These are phyloP conservation scores for Kryphioiulus occultus DNA, from an alignment of 2,888 invertebrate species.

Conservation along the genomic window DNA sequence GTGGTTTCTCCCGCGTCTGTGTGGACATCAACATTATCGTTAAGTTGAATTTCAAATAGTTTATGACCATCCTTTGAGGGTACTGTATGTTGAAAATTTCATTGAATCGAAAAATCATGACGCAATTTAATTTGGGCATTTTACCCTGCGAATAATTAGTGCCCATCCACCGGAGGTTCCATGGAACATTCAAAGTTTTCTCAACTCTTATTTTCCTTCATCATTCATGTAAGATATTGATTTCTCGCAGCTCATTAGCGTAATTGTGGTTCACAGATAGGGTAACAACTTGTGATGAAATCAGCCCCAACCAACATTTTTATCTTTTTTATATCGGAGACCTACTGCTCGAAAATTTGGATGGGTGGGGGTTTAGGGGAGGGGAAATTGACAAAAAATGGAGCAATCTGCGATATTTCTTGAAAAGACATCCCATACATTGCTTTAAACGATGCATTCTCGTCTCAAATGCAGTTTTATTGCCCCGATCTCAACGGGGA, in stretches of 20 bases:
- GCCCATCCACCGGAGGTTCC: background rate
- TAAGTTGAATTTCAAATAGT: no score
- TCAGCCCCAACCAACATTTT: conserved; percentile 47
- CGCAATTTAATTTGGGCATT: no score
- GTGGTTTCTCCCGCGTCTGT: no score
- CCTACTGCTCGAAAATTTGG: background rate
- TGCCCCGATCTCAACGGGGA: background rate
- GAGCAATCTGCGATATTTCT: background rate
- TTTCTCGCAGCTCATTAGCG: conserved; percentile 47
- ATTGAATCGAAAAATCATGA: no score
- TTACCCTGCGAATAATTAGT: no score
- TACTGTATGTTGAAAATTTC: no score
- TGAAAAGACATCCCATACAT: background rate
- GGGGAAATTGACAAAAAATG: conserved; percentile 13
- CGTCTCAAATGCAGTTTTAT: background rate
- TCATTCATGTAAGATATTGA: conserved; percentile 49
- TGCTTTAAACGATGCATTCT: background rate
- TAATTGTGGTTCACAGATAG: conserved; percentile 50
- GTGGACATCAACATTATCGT: no score
- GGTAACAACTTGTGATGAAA: conserved; percentile 48
- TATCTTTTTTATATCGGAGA: conserved; percentile 37
- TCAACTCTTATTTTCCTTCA: conserved; percentile 25
- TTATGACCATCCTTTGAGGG: no score
- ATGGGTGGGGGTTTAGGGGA: background rate
- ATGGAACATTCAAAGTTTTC: background rate